These are phyloP conservation scores for Corvus cornix DNA, from an alignment of 2,113 vertebrate species.

Conservation along the genomic window DNA sequence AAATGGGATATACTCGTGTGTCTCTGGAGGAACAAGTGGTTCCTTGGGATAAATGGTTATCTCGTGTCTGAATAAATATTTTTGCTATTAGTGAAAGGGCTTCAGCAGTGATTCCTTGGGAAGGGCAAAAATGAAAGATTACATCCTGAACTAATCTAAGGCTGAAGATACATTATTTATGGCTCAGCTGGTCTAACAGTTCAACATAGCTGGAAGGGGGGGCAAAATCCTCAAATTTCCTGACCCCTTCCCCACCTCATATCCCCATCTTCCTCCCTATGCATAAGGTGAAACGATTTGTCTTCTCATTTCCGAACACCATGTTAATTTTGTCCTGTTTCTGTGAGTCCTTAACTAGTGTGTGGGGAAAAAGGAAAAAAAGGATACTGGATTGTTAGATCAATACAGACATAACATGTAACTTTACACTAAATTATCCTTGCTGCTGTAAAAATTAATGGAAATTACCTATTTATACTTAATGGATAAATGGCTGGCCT, in stretches of 20 bases:
- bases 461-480: not conserved
- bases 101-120: not conserved
- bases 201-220: not conserved
- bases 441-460: not conserved
- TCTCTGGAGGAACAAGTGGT: not conserved
- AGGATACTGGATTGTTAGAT: not conserved
- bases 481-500: not conserved
- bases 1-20: not conserved
- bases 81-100: not conserved
- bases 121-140: not conserved
- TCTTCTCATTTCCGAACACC: not conserved
- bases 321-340: not conserved
- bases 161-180: not conserved
- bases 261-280: not conserved
- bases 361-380: not conserved
- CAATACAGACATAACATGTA: not conserved
- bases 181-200: not conserved
- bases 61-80: conserved; percentile 13
- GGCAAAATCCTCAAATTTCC: not conserved
- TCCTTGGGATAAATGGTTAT: not conserved
- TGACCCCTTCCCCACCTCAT: not conserved
- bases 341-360: not conserved
- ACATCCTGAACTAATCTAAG: not conserved
- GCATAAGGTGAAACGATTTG: not conserved
- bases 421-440: not conserved